Evolutionary conservation across 2,113 vertebrate species (phyloP), one percentile per base, ranked within the genome.

Genomic region (Cavia porcellus): DNA sequence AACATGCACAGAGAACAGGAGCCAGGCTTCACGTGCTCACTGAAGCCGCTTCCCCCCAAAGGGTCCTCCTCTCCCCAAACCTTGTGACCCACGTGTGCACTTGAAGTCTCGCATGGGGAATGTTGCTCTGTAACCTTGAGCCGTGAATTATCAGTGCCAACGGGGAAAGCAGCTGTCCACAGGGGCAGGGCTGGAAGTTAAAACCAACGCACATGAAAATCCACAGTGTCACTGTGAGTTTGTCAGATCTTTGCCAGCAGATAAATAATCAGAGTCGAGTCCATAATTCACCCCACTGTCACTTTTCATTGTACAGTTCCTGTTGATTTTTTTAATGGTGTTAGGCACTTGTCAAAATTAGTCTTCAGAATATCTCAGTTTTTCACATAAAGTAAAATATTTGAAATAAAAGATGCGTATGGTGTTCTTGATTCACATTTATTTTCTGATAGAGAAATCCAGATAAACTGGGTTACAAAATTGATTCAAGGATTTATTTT

Each of bases 101-200:
- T n/a, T 42, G 45, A 64, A 80, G 38, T 1, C 3, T 4, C 4
- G 19, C 3, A 1, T 0, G 12, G n/a, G 50, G 35, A 55, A 10
- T 2, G 20, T 30, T 55, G 14, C 30, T 30, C 55, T 64, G 55
- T 2, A n/a, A 64, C 2, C 11, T 15, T 8, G 45, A 47, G 20
- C n/a, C 64, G 25, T 11, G 6, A 14, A 68, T 68, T 75, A 59
- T 52, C 80, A 38, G 5, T n/a, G 35, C 7, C 17, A 30, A 47
- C 17, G n/a, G 62, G 42, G 19, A 61, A 62, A 66, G 62, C 35
- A 38, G 42, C 42, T 55, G 24, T 70, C 70, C 6, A 11, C 61
- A 45, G 30, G 24, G 13, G 8, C 11, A 68, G 11, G 5, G 14
- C 10, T 57, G 55, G 38, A 42, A 81, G 50, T 12, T 8, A 4